A percentile compares a stretch with the other conserved stretches of the same genome.
Evolutionary conservation across 1,140 invertebrate genomes (phyloP).

Genomic region (Protaetia brevitarsis): DNA sequence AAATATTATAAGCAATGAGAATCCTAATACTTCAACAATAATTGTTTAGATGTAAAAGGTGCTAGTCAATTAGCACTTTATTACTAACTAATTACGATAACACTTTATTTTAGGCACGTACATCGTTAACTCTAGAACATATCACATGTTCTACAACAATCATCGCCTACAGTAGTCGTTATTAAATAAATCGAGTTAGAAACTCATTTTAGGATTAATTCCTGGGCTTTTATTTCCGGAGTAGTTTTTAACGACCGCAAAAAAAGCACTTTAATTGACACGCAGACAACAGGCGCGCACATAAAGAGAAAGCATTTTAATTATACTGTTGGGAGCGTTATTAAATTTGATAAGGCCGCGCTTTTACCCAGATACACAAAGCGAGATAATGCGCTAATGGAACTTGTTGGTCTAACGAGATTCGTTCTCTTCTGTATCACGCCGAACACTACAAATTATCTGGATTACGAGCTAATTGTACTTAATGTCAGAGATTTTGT

Average conservation of each 20-base stretch:
- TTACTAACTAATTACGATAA: no score
- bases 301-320: slow-evolving; percentile 12
- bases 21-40: no score
- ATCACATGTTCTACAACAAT: no score
- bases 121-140: no score
- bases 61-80: no score
- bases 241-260: not conserved
- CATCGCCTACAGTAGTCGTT: no score
- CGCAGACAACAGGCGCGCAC: not conserved
- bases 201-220: not conserved
- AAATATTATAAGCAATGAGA: no score
- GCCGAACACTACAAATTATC: not conserved
- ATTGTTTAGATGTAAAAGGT: no score
- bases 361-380: slow-evolving; percentile 4
- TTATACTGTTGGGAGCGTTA: slow-evolving; percentile 1
- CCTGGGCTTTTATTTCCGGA: not conserved
- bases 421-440: not conserved
- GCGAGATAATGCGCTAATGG: not conserved
- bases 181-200: not conserved
- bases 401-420: not conserved
- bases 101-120: no score
- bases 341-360: not conserved
- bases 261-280: not conserved
- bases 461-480: not conserved
- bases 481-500: no score